phyloP scores from a whole-genome alignment of 2,113 vertebrate genomes.

The Taurulus bubalis region DNA sequence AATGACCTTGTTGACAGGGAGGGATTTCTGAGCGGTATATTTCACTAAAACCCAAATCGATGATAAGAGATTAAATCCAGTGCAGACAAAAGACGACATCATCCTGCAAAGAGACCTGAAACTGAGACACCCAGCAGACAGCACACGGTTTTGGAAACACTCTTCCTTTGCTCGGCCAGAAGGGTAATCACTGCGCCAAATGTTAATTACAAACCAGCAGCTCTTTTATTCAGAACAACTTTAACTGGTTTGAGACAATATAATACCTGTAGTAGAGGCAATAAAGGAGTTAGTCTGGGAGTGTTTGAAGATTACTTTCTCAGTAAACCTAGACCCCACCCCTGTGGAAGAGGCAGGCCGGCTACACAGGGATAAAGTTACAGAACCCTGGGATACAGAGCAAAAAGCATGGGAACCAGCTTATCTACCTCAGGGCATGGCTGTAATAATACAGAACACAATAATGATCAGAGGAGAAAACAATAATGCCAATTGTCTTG shows the following conservation, averaged over 20 bases:
- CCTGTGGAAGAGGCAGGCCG: conserved; percentile 47
- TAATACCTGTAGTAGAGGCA: background rate
- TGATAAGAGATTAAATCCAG: conserved; percentile 26
- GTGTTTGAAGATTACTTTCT: conserved; percentile 66
- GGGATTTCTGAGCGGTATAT: conserved; percentile 19
- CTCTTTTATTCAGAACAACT: conserved; percentile 5
- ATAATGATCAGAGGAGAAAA: conserved; percentile 59
- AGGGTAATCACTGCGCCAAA: background rate
- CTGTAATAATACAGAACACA: conserved; percentile 71
- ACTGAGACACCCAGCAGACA: background rate
- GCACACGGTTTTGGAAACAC: background rate
- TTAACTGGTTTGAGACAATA: conserved; percentile 3
- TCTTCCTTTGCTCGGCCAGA: background rate
- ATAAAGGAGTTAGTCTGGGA: conserved; percentile 34
- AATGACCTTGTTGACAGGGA: conserved; percentile 57
- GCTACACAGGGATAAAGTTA: conserved; percentile 75
- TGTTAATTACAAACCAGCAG: conserved; percentile 21
- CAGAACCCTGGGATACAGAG: conserved; percentile 68
- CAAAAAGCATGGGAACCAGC: conserved; percentile 72
- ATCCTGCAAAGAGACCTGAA: background rate
- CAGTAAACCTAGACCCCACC: conserved; percentile 72
- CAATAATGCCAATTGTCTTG: conserved; percentile 26
- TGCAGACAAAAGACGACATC: background rate
- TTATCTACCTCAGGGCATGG: conserved; percentile 57
- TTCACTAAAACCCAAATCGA: conserved; percentile 33